These are phyloP conservation scores for Cosmorhoe ocellata DNA, from an alignment of 2,888 invertebrate genomes.

Conservation along the genomic window DNA sequence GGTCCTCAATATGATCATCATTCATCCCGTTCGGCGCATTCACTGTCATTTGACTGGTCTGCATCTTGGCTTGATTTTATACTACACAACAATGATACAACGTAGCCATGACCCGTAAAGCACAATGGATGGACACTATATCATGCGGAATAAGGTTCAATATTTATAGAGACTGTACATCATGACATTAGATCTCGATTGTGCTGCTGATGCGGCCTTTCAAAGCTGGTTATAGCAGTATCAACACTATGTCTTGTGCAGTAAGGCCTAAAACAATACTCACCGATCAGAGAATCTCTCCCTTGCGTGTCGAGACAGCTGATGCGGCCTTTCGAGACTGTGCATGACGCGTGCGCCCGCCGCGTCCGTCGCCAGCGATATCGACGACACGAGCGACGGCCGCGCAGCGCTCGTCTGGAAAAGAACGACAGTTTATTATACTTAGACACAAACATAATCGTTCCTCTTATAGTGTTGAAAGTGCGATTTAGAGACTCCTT, in stretches of 20 bases:
- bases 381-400: constrained; percentile 75
- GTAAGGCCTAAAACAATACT: constrained; percentile 5
- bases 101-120: no score
- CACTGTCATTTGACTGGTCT: no score
- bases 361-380: constrained; percentile 74
- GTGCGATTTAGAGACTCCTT: no score
- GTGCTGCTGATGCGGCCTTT: not conserved
- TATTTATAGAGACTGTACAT: not conserved
- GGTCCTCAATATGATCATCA: no score
- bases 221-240: not conserved
- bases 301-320: constrained; percentile 68
- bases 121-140: no score
- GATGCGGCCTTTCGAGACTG: constrained; percentile 74
- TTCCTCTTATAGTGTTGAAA: no score
- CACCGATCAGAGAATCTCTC: constrained; percentile 77
- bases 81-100: no score
- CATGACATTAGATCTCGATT: not conserved
- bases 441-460: no score
- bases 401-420: constrained; percentile 65
- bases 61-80: no score
- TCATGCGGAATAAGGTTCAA: not conserved
- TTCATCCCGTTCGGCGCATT: no score
- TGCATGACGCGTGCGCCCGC: constrained; percentile 64
- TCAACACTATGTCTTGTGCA: not conserved
- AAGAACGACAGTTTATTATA: constrained; percentile 1